Evolutionary conservation across 2,797 vertebrate genomes (phyloP).

Genomic region (Poeciliopsis gracilis): DNA sequence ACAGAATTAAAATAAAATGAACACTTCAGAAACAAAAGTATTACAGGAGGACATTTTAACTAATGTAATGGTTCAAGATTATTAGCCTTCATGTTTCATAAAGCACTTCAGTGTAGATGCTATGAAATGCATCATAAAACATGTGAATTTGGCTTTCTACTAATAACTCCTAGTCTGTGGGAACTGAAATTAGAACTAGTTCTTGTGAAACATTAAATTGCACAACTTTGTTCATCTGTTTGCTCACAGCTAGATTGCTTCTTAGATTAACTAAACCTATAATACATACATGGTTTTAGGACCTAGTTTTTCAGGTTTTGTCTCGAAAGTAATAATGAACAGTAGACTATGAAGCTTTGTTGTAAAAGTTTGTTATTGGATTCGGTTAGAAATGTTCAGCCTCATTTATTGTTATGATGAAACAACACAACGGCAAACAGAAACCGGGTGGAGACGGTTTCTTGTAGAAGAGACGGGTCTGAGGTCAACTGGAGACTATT

Average conservation of each 20-base stretch:
- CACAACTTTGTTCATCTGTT: not conserved
- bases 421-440: not conserved
- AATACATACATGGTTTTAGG: not conserved
- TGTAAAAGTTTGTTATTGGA: not conserved
- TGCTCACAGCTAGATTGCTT: not conserved
- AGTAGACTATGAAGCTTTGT: not conserved
- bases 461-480: not conserved
- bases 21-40: not conserved
- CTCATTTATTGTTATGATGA: not conserved
- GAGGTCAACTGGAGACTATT: constrained; percentile 33
- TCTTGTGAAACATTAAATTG: not conserved
- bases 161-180: not conserved
- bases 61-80: not conserved
- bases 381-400: not conserved
- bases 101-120: not conserved
- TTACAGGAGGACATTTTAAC: not conserved
- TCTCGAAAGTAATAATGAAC: not conserved
- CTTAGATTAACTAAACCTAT: no score
- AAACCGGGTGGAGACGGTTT: constrained; percentile 34
- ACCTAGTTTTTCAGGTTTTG: not conserved
- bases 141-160: not conserved
- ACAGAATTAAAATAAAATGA: not conserved
- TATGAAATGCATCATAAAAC: not conserved
- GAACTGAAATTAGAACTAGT: not conserved
- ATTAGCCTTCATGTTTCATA: not conserved